Conservation (phyloP, 2,797 vertebrate genomes). For the Malacoctenus gilli region DNA sequence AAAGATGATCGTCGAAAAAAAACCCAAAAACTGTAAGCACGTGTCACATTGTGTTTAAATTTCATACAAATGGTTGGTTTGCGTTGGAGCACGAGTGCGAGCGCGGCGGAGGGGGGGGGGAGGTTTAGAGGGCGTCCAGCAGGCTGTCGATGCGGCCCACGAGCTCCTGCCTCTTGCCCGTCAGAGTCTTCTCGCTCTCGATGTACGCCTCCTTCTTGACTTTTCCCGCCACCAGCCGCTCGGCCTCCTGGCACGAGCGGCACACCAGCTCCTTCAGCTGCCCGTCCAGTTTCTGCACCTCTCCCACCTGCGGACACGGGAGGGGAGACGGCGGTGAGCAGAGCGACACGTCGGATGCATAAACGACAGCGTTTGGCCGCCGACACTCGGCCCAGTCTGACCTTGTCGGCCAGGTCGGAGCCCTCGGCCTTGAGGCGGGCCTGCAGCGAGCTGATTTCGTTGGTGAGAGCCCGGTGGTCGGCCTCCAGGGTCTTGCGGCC, state of each 20-base stretch:
- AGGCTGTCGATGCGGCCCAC: constrained; percentile 94
- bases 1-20: constrained; percentile 37
- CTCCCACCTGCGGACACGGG: constrained; percentile 84
- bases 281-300: constrained; percentile 94
- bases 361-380: no score
- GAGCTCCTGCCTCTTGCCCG: constrained; percentile 91
- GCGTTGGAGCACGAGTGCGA: constrained; percentile 22
- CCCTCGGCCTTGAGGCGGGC: constrained; percentile 94
- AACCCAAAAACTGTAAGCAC: constrained; percentile 22
- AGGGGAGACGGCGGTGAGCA: no score
- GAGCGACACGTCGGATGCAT: no score
- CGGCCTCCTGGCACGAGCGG: constrained; percentile 92
- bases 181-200: constrained; percentile 91
- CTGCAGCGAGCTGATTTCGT: constrained; percentile 90
- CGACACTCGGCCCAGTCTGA: no score
- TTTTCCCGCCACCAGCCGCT: constrained; percentile 94
- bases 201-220: constrained; percentile 97
- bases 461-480: constrained; percentile 91
- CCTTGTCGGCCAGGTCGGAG: constrained; percentile 95
- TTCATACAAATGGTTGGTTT: constrained; percentile 35
- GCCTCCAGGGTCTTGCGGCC: constrained; percentile 93
- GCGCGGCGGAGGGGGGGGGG: constrained; percentile 16
- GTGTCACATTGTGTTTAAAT: constrained; percentile 50
- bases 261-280: constrained; percentile 95
- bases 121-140: constrained; percentile 90